phyloP scores from a whole-genome alignment of 2,113 vertebrate species.

The Nibea coibor region DNA sequence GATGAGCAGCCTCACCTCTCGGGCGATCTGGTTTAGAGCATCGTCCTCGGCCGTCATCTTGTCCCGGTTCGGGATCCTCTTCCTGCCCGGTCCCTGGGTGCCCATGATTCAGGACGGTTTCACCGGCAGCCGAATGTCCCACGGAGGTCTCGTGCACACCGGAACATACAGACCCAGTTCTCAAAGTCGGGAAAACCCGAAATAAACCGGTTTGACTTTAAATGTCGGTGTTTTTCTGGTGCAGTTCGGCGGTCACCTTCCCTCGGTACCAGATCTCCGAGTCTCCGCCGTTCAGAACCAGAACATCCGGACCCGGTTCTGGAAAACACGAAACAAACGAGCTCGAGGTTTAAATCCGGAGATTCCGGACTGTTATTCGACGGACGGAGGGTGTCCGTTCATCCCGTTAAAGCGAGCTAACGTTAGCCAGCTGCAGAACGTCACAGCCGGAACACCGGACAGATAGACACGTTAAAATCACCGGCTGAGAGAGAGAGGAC shows the following conservation, averaged over 20 bases:
- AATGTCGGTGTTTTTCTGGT: neutral
- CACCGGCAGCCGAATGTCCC: neutral
- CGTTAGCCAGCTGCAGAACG: slow-evolving; percentile 12
- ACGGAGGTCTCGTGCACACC: neutral
- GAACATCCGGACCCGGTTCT: too few relatives aligned
- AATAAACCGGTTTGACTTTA: neutral
- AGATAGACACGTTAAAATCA: neutral
- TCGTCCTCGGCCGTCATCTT: slow-evolving; percentile 90
- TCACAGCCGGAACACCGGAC: neutral
- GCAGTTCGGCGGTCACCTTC: neutral
- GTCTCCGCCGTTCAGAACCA: neutral
- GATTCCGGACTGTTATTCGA: neutral
- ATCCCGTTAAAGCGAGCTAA: neutral
- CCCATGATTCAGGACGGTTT: slow-evolving; percentile 79
- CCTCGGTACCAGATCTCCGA: neutral
- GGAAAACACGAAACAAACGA: accelerated
- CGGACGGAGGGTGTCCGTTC: neutral
- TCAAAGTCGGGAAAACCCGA: accelerated
- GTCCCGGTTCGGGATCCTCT: slow-evolving; percentile 88
- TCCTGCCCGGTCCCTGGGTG: slow-evolving; percentile 87
- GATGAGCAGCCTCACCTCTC: slow-evolving; percentile 83
- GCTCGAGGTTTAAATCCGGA: too few relatives aligned
- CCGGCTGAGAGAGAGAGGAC: neutral
- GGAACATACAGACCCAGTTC: neutral
- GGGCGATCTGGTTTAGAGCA: slow-evolving; percentile 88